Evolutionary conservation across 53 echinoderm and acorn worm species (phyloP), one percentile per base, ranked within the genome.

Genomic region (Mesocentrotus franciscanus): DNA sequence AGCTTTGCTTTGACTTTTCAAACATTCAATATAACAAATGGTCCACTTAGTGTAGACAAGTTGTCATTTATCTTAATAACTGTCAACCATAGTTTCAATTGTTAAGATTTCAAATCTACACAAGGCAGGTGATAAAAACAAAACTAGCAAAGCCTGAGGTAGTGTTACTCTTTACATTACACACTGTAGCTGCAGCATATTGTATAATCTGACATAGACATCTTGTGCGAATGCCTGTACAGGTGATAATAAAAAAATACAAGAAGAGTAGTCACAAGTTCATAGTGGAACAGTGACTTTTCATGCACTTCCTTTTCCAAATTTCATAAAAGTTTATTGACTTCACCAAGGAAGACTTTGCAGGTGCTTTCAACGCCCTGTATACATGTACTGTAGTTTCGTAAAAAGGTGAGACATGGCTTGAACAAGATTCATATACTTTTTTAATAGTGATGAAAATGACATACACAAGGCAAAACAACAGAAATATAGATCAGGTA

Each of bases 211-310:
- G 0, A 10, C 57, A 13, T 12, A 87, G 87, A 87, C 87, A 87
- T 87, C 87, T 87, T 58, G 87, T 27, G 42, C 13, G 57, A 87
- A 87, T 87, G 49, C 39, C 84, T 84, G 36, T 42, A 12, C 22
- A 84, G 58, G 87, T 87, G 87, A 87, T 87, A 87, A 56, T 26
- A 56, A 24, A 9, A 58, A 27, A 87, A 57, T 27, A 87, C 11
- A 58, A 12, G 87, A 58, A 13, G 58, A 87, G 42, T 83, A 14
- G 9, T 85, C 8, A 27, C 11, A 87, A 87, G 87, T 87, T 87
- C 87, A 87, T 57, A n/a, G n/a, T 29, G n/a, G 87, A 87, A 29
- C 58, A 58, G 58, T 87, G 87, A 87, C 87, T 87, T 87, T 87
- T 87, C 58, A 56, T n/a, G 87, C 57, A 87, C 87, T 87, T 87